Base-by-base conservation (phyloP, 2,797 vertebrate species). In the Myotis daubentonii region DNA sequence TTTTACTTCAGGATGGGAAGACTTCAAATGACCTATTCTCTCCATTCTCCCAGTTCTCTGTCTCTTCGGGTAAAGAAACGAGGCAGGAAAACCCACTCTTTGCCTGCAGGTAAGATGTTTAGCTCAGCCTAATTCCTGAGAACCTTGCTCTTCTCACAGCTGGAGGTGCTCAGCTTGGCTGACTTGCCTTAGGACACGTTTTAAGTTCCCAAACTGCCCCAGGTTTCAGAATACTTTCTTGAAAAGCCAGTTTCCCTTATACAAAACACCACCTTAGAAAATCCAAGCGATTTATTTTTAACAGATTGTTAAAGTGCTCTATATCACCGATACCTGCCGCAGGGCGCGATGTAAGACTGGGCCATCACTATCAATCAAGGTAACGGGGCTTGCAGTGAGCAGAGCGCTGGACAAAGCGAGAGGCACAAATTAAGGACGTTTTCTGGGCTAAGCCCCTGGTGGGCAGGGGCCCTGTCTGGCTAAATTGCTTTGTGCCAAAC, bases 401-500 rank as follows among this genome's bases (percentile, higher is more conserved):
- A 33, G 38, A 75, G 36, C 38, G 20, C 72, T 0, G 8, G 44
- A 89, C 66, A 93, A 89, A 93, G 60, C 1, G 0, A 53, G 57
- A 96, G 75, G 60, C 95, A 88, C 81, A 89, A 95, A 96, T 95
- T 90, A 96, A 97, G 82, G 75, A 92, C 4, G 0, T 89, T 94
- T 92, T 81, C 94, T 81, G 55, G 36, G 75, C 75, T 95, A 62
- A 95, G 86, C 38, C 94, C 78, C 94, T 96, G 60, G 82, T 94
- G 92, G 81, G 71, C 93, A 92, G 65, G 80, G 79, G 30, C 36
- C 47, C 47, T 80, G 38, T 70, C 95, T 88, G 68, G 44, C 90
- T 92, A 95, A 93, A 95, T 95, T 97, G 95, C 88, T 80, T 91
- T 95, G 95, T 89, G 94, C 36, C 87, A 93, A 86, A 88, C 65